Evolutionary conservation across 2,888 invertebrate genomes (phyloP).

Genomic region (Brachyptera risi): DNA sequence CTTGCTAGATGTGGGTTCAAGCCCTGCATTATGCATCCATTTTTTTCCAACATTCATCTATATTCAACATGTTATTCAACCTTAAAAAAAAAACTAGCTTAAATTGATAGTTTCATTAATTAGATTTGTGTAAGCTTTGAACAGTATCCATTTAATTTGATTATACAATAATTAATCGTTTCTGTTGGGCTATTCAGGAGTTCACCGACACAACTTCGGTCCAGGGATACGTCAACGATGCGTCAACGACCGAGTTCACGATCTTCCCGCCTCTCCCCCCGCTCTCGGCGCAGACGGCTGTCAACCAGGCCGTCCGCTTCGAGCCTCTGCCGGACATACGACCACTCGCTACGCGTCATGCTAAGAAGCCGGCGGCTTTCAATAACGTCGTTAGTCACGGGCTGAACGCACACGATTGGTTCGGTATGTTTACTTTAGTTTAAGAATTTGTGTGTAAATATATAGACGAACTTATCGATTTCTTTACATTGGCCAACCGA

Average conservation of each 20-base stretch:
- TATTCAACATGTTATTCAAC: too few relatives aligned
- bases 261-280: conserved; percentile 43
- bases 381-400: conserved; percentile 40
- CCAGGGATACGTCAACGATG: conserved; percentile 22
- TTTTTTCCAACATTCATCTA: too few relatives aligned
- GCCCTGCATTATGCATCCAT: too few relatives aligned
- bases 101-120: too few relatives aligned
- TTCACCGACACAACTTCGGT: conserved; percentile 39
- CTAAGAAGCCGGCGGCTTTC: conserved; percentile 35
- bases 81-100: too few relatives aligned
- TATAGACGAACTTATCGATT: too few relatives aligned
- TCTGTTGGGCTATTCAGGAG: conserved; percentile 35
- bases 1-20: too few relatives aligned
- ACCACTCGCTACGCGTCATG: conserved; percentile 22
- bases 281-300: not conserved
- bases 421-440: conserved; percentile 43
- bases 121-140: too few relatives aligned
- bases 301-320: conserved; percentile 32
- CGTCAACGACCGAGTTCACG: conserved; percentile 44
- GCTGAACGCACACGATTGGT: conserved; percentile 45
- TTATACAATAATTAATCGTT: not conserved
- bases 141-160: too few relatives aligned
- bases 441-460: too few relatives aligned
- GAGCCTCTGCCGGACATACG: conserved; percentile 35
- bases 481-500: too few relatives aligned